Base-by-base conservation (phyloP, 1,140 invertebrate species). In the Pseudomyrmex pallidus region DNA sequence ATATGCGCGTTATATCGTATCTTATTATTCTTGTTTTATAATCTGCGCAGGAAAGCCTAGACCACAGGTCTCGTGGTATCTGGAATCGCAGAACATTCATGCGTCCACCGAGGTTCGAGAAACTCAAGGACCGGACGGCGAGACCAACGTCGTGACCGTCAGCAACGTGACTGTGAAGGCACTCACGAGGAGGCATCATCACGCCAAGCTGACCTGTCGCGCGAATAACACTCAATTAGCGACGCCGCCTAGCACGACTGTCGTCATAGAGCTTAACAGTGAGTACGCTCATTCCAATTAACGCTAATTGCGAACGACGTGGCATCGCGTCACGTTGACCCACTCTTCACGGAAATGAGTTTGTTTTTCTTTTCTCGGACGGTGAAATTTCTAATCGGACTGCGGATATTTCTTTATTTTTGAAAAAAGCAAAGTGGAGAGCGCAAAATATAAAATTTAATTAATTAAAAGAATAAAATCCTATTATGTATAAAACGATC, bases 211-310 rank as follows among this genome's bases (percentile, higher is more conserved):
- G 68, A 94, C 95, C 20, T 96, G 96, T 90, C 95, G 95, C 90
- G 96, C 96, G 2, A 95, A 94, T 88, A 96, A 96, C 89, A 96
- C 95, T 52, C 95, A 95, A 89, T 91, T 96, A 67, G 94, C 95
- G 3, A 86, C 91, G 8, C 95, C 96, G 7, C 91, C 94, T 8
- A 94, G 93, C 54, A 95, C 95, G 46, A 93, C 93, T 17, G 95
- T 96, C 85, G 93, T 94, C 77, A 94, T 96, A 48, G 95, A 96
- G 86, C 93, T 96, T 72, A 95, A 96, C 90, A 92, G 96, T 96
- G 92, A 96, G 96, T 95, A 66, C 66, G 20, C 66, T 80, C 76
- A 72, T 80, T 70, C 54, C 66, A 80, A 80, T 80, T 80, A 80
- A 80, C 76, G 70, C 50, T 82, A 82, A 82, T 80, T 80, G 59